A percentile compares a stretch with the other conserved stretches of the same genome.
Conservation (phyloP, 2,797 vertebrate genomes). For the Schizopygopsis malacanthus region DNA sequence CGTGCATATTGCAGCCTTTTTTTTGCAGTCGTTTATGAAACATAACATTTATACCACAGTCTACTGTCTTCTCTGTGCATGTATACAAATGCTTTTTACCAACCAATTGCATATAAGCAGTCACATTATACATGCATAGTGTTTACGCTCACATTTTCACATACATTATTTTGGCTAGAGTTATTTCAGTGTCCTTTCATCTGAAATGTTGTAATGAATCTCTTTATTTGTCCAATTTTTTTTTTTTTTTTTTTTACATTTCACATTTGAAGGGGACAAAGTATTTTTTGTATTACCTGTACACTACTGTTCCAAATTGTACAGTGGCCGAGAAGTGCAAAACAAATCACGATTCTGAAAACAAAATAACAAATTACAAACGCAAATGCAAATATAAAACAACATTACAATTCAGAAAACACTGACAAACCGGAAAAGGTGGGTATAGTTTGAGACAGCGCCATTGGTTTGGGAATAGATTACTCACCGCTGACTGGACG, state of each 20-base stretch:
- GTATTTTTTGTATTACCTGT: neutral
- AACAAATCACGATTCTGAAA: no score
- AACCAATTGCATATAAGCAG: neutral
- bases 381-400: no score
- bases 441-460: no score
- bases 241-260: neutral
- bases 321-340: no score
- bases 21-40: neutral
- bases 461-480: no score
- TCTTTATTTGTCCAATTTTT: neutral
- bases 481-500: no score
- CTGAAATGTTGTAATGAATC: neutral
- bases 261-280: neutral
- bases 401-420: no score
- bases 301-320: neutral
- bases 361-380: no score
- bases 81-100: slow-evolving; percentile 1
- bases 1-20: neutral
- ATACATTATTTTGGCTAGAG: neutral
- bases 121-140: neutral
- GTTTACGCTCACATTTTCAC: neutral
- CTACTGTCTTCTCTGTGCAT: neutral
- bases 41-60: neutral
- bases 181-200: neutral
- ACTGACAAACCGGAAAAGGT: no score